Evolutionary conservation across 2,888 invertebrate genomes (phyloP), one percentile per base, ranked within the genome.

Genomic region (Omphaloscelis lunosa): DNA sequence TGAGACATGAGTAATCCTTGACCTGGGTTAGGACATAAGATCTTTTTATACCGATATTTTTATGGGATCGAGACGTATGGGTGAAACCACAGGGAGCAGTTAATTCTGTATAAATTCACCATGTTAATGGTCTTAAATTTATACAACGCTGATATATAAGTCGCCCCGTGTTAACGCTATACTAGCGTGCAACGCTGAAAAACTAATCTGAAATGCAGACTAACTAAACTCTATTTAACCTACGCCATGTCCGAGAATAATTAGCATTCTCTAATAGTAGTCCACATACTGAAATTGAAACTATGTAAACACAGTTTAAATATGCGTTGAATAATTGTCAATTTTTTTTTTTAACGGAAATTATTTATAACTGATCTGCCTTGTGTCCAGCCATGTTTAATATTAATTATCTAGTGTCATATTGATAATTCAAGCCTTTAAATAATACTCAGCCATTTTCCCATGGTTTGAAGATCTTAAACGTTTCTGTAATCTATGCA

Each of bases 131-230:
- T 27, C 39, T 23, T 39, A 71, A 80, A 71, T 77, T 59, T 71
- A 82, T 82, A 56, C 65, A 66, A 76, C 71, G 53, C 39, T 82
- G 68, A 82, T 68, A 68, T 82, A 61, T 71, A 61, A 71, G 65
- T 59, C 23, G 17, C 23, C 15, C 48, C 59, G 11, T 77, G 71
- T 80, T 71, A 77, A 80, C 48, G 65, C 48, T 65, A 71, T 77
- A 71, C 48, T 77, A 29, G 53, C 69, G 78, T 79, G 65, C 39
- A n/a, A 69, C 27, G 61, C 27, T 83, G 29, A 83, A 75, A 75
- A 83, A 71, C 79, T 56, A 63, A 75, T 75, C 39, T 67, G 29
- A 71, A 71, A 59, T 79, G 58, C 62, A 75, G 62, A 75, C 73
- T 12, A 66, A 69, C 72, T 58, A 17, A 77, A 82, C 45, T 17